Percentiles rank a stretch among this genome's conserved stretches.
Conservation (phyloP, 2,113 vertebrate species). For the Cyanoramphus novaezelandiae region DNA sequence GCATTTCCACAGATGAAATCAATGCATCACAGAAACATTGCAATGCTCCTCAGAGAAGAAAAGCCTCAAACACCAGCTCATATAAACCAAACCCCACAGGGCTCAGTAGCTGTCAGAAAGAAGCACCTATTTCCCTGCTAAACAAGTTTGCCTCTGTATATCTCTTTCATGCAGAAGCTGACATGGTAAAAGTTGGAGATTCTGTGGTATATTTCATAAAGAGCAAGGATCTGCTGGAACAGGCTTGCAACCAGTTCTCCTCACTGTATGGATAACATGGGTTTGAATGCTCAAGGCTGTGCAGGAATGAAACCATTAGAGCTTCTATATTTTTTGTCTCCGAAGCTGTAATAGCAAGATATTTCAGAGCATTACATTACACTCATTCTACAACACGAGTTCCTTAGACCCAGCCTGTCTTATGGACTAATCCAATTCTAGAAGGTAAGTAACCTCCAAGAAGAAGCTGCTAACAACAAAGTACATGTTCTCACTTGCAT, state of each 20-base stretch:
- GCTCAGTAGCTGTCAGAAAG: background rate
- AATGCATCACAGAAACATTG: background rate
- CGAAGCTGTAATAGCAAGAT: background rate
- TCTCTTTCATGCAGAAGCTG: background rate
- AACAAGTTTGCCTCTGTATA: background rate
- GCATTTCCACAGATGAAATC: background rate
- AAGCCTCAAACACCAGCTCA: background rate
- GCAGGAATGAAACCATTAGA: background rate
- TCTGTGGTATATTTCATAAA: background rate
- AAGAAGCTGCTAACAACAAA: background rate
- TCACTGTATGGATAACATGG: fast-evolving
- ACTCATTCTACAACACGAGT: background rate
- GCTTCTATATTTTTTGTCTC: background rate
- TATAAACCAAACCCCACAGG: background rate
- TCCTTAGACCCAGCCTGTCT: background rate
- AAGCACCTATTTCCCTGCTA: background rate
- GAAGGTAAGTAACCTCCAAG: background rate
- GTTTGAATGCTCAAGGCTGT: background rate
- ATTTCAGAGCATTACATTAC: background rate
- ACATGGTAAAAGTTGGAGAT: background rate
- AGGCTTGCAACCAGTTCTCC: background rate
- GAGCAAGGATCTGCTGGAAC: background rate
- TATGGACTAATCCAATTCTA: background rate
- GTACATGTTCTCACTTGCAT: background rate
- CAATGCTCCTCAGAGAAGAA: background rate